Conservation (phyloP, 2,113 vertebrate species). For the Equus przewalskii region DNA sequence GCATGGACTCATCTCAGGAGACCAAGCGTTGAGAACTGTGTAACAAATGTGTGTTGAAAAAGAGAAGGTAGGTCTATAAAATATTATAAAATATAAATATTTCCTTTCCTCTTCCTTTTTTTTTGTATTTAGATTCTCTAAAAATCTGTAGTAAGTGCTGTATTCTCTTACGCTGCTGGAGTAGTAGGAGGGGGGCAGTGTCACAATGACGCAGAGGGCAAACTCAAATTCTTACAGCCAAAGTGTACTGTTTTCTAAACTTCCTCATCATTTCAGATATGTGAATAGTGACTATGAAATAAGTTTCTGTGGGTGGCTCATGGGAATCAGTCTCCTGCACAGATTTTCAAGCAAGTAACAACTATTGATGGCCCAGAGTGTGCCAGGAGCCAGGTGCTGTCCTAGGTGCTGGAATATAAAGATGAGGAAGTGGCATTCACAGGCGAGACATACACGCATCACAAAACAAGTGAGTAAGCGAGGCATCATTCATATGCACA, state of each 20-base stretch:
- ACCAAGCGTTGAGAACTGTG: neutral
- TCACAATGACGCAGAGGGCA: neutral
- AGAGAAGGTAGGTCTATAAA: neutral
- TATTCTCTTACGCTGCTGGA: neutral
- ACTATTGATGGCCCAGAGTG: neutral
- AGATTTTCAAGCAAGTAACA: neutral
- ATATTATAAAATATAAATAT: neutral
- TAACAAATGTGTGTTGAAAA: neutral
- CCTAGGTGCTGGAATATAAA: constrained; percentile 22
- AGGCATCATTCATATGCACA: neutral
- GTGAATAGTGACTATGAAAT: neutral
- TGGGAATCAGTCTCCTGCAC: neutral
- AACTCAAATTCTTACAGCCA: neutral
- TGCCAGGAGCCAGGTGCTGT: neutral
- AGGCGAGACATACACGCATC: neutral
- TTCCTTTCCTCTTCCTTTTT: neutral
- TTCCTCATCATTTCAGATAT: neutral
- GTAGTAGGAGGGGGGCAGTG: neutral
- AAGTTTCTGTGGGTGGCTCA: neutral
- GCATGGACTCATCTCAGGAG: neutral
- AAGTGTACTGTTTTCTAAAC: neutral
- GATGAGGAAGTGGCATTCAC: neutral
- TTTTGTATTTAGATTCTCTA: constrained; percentile 9
- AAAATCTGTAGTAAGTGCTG: neutral
- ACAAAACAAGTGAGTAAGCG: neutral